Percentiles rank a stretch among this genome's conserved stretches.
These are phyloP conservation scores for Fragum fragum DNA, from an alignment of 2,888 invertebrate genomes.

Conservation along the genomic window DNA sequence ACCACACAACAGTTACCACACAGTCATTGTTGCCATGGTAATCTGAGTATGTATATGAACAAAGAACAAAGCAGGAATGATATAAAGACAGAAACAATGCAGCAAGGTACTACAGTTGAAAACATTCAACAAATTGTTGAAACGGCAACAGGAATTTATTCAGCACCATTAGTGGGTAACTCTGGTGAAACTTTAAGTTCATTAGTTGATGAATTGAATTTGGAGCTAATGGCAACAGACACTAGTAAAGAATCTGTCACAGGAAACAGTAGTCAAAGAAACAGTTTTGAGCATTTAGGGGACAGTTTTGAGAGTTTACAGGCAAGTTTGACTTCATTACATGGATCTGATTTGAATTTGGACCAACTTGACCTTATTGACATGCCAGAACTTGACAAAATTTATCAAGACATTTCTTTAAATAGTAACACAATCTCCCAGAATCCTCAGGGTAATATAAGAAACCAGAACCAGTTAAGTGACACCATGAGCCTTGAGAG, in stretches of 20 bases:
- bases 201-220: constrained; percentile 29
- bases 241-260: constrained; percentile 36
- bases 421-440: constrained; percentile 30
- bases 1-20: not conserved
- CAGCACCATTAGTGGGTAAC: not conserved
- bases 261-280: constrained; percentile 13
- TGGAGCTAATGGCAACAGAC: constrained; percentile 38
- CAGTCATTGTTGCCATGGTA: constrained; percentile 11
- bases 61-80: not conserved
- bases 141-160: not conserved
- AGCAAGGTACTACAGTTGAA: not conserved
- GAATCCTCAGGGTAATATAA: constrained; percentile 26
- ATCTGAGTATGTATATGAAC: constrained; percentile 1
- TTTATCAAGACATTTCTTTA: constrained; percentile 70
- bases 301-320: constrained; percentile 65
- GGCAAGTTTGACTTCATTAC: constrained; percentile 65
- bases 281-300: constrained; percentile 44
- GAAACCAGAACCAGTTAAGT: constrained; percentile 16
- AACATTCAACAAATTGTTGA: constrained; percentile 16
- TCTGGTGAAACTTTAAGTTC: constrained; percentile 31
- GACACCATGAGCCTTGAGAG: not conserved
- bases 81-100: constrained; percentile 11
- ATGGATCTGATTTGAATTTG: constrained; percentile 81
- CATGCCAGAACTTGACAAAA: constrained; percentile 81
- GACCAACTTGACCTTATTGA: constrained; percentile 81